Base-by-base conservation (phyloP, 2,797 vertebrate genomes). In the Anabas testudineus region DNA sequence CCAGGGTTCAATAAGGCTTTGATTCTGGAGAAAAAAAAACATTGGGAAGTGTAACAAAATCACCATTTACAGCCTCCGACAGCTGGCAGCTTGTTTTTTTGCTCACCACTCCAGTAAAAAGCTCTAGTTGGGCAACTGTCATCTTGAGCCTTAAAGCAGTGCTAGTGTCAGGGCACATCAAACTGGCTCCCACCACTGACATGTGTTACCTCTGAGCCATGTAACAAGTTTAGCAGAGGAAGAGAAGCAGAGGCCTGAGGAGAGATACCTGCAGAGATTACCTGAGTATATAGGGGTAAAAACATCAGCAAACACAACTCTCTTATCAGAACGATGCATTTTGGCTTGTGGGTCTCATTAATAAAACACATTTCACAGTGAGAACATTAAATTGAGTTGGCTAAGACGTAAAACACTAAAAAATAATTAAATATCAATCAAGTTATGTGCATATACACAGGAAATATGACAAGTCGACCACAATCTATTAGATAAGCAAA, bases 41-140 rank as follows among this genome's bases (percentile, higher is more conserved):
- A 53, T 58, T 54, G 57, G 88, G 85, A 94, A 93, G 92, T 95
- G 94, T 95, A 97, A 96, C 94, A 94, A 95, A 95, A 96, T 96
- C 93, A 91, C 90, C 90, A 91, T 96, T 95, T 94, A 94, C 90
- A 93, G 93, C 76, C 90, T 89, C 87, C 95, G 95, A 96, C 95
- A 96, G 95, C 94, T 93, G 91, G 93, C 92, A 94, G 92, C 88
- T 92, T 68, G 94, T 32, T 48, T 30, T 95, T 92, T 93, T 76
- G 67, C 87, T 87, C 85, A 80, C 82, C 78, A 76, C 84, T 92
- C 92, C 93, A 95, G 93, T 81, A 81, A 88, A 88, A 84, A 71
- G 37, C 84, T 95, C 76, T 93, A 86, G 83, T 93, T 94, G 89
- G 93, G 87, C 86, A 92, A 77, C 76, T 82, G 87, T 94, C 90